phyloP scores from a whole-genome alignment of 1,140 invertebrate genomes.

The Heterodera carotae region DNA sequence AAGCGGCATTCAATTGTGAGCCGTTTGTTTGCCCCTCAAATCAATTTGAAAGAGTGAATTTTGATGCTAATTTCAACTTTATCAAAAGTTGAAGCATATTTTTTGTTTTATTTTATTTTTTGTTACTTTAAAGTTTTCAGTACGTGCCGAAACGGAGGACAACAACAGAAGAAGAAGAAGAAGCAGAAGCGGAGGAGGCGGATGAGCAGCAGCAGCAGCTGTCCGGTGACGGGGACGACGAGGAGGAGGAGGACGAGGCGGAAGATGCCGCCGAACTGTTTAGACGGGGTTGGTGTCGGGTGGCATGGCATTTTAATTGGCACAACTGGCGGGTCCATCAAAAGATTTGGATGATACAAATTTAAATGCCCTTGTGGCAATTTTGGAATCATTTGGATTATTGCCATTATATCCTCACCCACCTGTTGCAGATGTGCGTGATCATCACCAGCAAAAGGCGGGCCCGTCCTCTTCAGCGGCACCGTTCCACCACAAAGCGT shows the following conservation, averaged over 20 bases:
- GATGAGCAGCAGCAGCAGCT: neutral
- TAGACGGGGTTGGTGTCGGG: slow-evolving; percentile 1
- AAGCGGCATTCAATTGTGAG: slow-evolving; percentile 48
- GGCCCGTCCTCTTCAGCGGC: neutral
- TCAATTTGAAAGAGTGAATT: too few species aligned
- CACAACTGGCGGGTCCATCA: too few species aligned
- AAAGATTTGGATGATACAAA: neutral
- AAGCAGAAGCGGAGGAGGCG: neutral
- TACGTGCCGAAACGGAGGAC: slow-evolving; percentile 15
- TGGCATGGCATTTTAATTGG: too few species aligned
- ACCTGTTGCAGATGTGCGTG: neutral
- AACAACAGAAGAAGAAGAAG: slow-evolving; percentile 7
- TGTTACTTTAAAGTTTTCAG: neutral
- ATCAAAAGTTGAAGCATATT: too few species aligned
- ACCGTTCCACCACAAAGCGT: neutral
- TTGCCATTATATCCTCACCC: neutral
- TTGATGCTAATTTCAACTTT: too few species aligned
- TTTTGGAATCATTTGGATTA: neutral
- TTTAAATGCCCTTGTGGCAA: neutral
- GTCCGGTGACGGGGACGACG: neutral
- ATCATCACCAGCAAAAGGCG: neutral
- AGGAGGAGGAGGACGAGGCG: slow-evolving; percentile 13
- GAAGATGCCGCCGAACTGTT: slow-evolving; percentile 14
- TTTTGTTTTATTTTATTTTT: too few species aligned
- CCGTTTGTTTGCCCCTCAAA: too few species aligned